Base-by-base conservation (phyloP, 2,797 vertebrate species). In the Gymnodraco acuticeps region DNA sequence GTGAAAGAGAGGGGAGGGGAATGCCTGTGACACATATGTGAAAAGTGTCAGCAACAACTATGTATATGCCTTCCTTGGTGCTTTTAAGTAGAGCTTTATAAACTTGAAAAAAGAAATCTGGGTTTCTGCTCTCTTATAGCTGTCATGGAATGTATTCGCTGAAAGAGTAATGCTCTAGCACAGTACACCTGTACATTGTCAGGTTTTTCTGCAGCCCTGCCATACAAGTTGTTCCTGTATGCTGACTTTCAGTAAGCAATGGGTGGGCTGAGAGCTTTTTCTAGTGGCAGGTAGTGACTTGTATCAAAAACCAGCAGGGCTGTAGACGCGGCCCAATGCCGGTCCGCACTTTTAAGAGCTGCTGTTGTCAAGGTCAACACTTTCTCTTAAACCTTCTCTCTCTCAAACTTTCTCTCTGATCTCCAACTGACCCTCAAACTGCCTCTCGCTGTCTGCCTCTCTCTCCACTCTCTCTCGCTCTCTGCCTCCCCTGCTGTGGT, bases 361-460 rank as follows among this genome's bases (percentile, higher is more conserved):
- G 46, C 76, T 46, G 48, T 75, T 89, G 83, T 89, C 81, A 88
- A 92, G 89, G 90, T 93, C 88, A 89, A 81, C 52, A 70, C 85
- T 84, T 78, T 61, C 67, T 83, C 83, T 83, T 73, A 82, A 89
- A 83, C 72, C 62, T 73, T 75, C 70, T 65, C 77, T 51, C 69
- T 62, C 73, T 81, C 74, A 91, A 90, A 90, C 88, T 90, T 89
- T 89, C 61, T 64, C 82, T 90, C 82, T 89, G 87, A 87, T 90
- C 85, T 88, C 81, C 51, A 65, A 81, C 84, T 90, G 88, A 91
- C 90, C 87, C 86, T 83, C 82, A 70, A 75, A 81, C 82, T 62
- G 80, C 75, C 67, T 82, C 67, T 85, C 55, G 19, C 76, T 75
- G 65, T 74, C 85, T 81, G 51, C 66, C 79, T 71, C 56, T 20